phyloP scores from a whole-genome alignment of 2,888 invertebrate genomes.

The Cinara cedri region DNA sequence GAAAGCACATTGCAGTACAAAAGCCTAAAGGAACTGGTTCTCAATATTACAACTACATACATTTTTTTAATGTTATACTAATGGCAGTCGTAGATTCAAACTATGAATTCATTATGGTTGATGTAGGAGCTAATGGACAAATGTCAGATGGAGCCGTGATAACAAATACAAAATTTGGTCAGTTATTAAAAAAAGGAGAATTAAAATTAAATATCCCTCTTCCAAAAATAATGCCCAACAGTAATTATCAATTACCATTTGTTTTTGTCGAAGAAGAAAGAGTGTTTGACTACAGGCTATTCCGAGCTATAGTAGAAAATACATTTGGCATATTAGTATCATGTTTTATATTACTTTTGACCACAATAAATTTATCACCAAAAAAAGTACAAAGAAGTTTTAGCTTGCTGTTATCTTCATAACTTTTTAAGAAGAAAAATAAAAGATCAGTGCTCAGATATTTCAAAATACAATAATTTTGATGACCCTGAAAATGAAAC shows the following conservation, averaged over 20 bases:
- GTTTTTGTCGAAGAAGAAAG: conserved; percentile 34
- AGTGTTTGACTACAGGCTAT: conserved; percentile 50
- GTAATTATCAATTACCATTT: too few species aligned
- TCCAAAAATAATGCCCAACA: too few species aligned
- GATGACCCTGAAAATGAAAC: too few species aligned
- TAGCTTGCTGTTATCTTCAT: too few species aligned
- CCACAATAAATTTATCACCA: conserved; percentile 50
- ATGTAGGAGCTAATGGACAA: conserved; percentile 60
- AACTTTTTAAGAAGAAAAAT: too few species aligned
- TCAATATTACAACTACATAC: conserved; percentile 27
- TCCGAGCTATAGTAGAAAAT: conserved; percentile 58
- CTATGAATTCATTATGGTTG: conserved; percentile 54
- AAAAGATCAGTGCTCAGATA: too few species aligned
- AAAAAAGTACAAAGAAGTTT: conserved; percentile 25
- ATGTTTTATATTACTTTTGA: conserved; percentile 57
- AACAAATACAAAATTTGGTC: neutral
- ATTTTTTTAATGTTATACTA: conserved; percentile 2
- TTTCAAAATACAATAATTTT: too few species aligned
- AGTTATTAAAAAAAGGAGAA: too few species aligned
- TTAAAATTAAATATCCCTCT: too few species aligned
- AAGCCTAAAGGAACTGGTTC: conserved; percentile 28
- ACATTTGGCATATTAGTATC: conserved; percentile 58
- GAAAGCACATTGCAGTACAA: conserved; percentile 20
- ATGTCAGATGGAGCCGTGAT: conserved; percentile 60
- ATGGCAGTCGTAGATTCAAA: conserved; percentile 26